Percentiles rank a stretch among this genome's conserved stretches.
Evolutionary conservation across 2,113 vertebrate genomes (phyloP).

Genomic region (Macaca nemestrina): DNA sequence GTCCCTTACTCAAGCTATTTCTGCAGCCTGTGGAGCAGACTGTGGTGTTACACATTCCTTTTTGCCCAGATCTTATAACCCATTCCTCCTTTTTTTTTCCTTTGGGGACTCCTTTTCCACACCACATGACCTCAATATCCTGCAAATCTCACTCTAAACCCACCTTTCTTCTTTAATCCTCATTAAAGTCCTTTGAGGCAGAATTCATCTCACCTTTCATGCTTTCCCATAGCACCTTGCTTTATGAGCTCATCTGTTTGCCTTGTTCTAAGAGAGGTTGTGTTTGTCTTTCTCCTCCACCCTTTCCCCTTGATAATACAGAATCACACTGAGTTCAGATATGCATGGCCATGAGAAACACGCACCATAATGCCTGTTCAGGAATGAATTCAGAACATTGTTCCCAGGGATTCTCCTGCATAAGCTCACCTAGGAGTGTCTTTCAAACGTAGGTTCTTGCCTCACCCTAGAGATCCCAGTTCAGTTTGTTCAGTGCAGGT

Average conservation of each 20-base stretch:
- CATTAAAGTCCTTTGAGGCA: not conserved
- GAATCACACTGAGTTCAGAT: not conserved
- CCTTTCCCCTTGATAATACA: not conserved
- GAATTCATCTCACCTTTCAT: fast-evolving
- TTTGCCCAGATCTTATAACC: fast-evolving
- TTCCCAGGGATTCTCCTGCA: fast-evolving
- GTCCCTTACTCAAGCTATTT: not conserved
- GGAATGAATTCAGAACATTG: too few species aligned
- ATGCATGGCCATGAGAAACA: not conserved
- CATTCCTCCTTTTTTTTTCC: not conserved
- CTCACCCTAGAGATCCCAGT: not conserved
- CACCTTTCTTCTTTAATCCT: not conserved
- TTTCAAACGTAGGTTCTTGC: not conserved
- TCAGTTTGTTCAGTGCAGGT: not conserved
- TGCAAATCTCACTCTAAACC: not conserved
- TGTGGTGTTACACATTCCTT: not conserved
- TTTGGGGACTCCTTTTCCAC: not conserved
- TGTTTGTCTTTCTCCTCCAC: not conserved
- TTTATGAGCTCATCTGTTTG: not conserved
- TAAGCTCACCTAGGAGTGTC: not conserved
- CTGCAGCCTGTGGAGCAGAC: not conserved
- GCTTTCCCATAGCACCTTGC: too few species aligned
- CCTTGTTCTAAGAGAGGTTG: not conserved
- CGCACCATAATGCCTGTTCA: fast-evolving
- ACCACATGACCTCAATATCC: not conserved